These are phyloP conservation scores for Grallaria varia DNA, from an alignment of 2,113 vertebrate genomes.

Conservation along the genomic window DNA sequence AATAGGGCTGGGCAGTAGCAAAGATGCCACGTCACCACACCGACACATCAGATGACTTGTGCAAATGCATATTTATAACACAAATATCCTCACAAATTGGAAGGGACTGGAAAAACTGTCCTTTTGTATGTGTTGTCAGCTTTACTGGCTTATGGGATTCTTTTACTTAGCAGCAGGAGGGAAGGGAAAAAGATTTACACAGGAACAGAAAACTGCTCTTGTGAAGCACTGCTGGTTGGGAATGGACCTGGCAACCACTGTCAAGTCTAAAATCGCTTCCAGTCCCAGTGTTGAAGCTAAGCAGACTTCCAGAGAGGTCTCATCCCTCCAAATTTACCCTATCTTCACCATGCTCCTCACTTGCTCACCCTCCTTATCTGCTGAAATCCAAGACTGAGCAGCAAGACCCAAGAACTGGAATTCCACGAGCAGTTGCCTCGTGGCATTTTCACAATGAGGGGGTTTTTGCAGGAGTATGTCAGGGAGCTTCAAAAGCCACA, in stretches of 20 bases:
- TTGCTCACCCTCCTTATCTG: not conserved
- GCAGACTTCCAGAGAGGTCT: not conserved
- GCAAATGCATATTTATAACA: not conserved
- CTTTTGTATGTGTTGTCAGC: not conserved
- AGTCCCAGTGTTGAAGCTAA: not conserved
- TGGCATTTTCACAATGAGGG: not conserved
- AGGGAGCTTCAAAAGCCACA: not conserved
- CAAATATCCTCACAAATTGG: not conserved
- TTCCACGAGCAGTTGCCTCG: accelerated
- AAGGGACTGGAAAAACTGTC: not conserved
- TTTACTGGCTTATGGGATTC: not conserved
- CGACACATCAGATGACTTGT: not conserved
- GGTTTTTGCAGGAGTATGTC: not conserved
- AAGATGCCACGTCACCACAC: conserved; percentile 7
- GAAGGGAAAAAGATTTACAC: not conserved
- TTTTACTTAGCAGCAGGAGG: not conserved
- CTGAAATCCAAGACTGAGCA: not conserved
- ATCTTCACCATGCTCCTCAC: not conserved
- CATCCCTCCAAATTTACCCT: not conserved
- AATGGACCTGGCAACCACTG: not conserved
- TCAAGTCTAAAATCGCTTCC: not conserved
- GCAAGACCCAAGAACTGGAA: not conserved
- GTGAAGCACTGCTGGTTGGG: not conserved
- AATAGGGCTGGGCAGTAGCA: not conserved
- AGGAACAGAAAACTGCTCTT: not conserved